Percentiles rank a stretch among this genome's conserved stretches.
Conservation (phyloP, 2,113 vertebrate genomes). For the Daboia siamensis region DNA sequence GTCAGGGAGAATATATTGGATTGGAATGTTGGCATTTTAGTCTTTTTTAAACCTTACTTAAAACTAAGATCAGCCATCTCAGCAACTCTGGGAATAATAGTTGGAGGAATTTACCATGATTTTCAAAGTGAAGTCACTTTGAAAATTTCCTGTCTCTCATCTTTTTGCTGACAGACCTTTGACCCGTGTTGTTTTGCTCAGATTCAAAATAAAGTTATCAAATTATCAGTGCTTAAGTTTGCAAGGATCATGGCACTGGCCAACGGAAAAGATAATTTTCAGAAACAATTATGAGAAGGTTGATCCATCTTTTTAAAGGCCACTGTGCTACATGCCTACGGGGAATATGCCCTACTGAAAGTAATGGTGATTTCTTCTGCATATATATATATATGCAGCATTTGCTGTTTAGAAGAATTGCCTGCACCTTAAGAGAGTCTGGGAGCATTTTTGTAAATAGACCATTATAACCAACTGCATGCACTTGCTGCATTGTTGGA, state of each 20-base stretch:
- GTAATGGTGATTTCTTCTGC: neutral
- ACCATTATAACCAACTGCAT: fast-evolving
- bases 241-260: fast-evolving
- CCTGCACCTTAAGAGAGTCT: neutral
- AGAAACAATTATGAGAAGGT: neutral
- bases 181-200: constrained; percentile 5
- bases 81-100: neutral
- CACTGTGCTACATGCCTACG: neutral
- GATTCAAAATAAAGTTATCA: neutral
- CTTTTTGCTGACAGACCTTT: neutral
- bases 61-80: neutral
- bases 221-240: neutral
- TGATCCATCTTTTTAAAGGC: neutral
- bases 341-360: neutral
- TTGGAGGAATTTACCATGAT: constrained; percentile 17
- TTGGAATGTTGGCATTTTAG: neutral
- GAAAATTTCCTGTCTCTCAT: fast-evolving
- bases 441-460: neutral
- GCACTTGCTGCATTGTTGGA: fast-evolving
- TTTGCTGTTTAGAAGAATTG: neutral
- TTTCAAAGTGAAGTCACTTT: constrained; percentile 19
- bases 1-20: neutral
- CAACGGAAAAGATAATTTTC: neutral
- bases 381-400: neutral
- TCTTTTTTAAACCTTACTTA: neutral